phyloP scores from a whole-genome alignment of 1,140 invertebrate species.

The Danaus plexippus region DNA sequence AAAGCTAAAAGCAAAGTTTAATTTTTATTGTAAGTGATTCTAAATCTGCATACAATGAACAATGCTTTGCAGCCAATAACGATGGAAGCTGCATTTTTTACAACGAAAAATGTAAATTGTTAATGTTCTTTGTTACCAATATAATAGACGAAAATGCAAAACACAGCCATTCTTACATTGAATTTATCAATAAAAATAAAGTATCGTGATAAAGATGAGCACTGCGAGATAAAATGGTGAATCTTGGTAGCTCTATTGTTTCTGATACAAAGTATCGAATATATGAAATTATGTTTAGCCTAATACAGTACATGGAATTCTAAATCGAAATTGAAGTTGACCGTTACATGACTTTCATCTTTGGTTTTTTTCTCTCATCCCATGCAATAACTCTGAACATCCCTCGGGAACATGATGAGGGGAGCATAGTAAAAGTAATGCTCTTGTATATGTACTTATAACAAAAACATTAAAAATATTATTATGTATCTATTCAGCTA shows the following conservation, averaged over 20 bases:
- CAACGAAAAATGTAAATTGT: slow-evolving; percentile 21
- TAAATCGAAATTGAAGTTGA: slow-evolving; percentile 15
- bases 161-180: neutral
- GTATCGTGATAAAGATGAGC: no score
- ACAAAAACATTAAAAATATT: no score
- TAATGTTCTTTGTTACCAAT: slow-evolving; percentile 21
- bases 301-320: no score
- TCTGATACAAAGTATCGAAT: no score
- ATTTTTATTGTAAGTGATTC: slow-evolving; percentile 22
- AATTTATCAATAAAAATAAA: slow-evolving; percentile 6
- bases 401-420: slow-evolving; percentile 34
- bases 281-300: no score
- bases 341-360: slow-evolving; percentile 28
- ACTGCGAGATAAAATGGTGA: no score
- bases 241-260: no score
- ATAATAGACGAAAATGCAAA: slow-evolving; percentile 14
- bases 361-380: slow-evolving; percentile 21
- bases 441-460: no score
- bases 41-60: slow-evolving; percentile 32
- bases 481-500: no score
- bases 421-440: slow-evolving; percentile 7
- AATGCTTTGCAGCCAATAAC: slow-evolving; percentile 22
- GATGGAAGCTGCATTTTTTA: slow-evolving; percentile 16
- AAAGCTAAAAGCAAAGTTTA: slow-evolving; percentile 9
- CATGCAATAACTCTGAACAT: slow-evolving; percentile 29